phyloP scores from a whole-genome alignment of 1,140 invertebrate genomes.

The Musca vetustissima region DNA sequence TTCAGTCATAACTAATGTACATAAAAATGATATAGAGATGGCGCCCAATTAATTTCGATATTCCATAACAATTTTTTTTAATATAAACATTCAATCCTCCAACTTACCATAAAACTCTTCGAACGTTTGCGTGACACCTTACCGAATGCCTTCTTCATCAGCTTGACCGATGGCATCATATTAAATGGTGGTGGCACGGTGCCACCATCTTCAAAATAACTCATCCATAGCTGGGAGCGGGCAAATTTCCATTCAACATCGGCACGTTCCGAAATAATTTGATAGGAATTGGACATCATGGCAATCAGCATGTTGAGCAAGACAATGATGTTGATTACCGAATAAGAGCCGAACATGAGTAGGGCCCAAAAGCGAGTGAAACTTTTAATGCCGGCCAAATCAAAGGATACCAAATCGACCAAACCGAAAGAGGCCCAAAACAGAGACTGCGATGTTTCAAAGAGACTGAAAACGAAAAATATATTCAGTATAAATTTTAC shows the following conservation, averaged over 20 bases:
- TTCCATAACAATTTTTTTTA: too few species aligned
- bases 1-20: too few species aligned
- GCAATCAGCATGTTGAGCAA: constrained; percentile 93
- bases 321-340: constrained; percentile 90
- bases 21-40: too few species aligned
- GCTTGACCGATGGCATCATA: constrained; percentile 74
- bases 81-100: too few species aligned
- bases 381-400: constrained; percentile 81
- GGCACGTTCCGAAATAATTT: constrained; percentile 85
- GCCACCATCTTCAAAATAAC: constrained; percentile 84
- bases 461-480: constrained; percentile 65
- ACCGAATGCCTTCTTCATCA: constrained; percentile 58
- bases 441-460: constrained; percentile 90
- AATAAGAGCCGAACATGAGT: constrained; percentile 86
- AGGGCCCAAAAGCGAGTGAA: constrained; percentile 87
- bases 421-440: constrained; percentile 95
- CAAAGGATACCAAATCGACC: constrained; percentile 83
- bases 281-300: constrained; percentile 96
- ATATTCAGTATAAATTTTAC: not conserved
- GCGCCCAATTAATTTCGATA: too few species aligned
- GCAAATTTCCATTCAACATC: constrained; percentile 94
- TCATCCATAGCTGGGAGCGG: constrained; percentile 87
- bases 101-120: constrained; percentile 65
- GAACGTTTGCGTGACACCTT: constrained; percentile 53
- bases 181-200: constrained; percentile 88